phyloP scores from a whole-genome alignment of 2,797 vertebrate species.

The Myripristis murdjan region DNA sequence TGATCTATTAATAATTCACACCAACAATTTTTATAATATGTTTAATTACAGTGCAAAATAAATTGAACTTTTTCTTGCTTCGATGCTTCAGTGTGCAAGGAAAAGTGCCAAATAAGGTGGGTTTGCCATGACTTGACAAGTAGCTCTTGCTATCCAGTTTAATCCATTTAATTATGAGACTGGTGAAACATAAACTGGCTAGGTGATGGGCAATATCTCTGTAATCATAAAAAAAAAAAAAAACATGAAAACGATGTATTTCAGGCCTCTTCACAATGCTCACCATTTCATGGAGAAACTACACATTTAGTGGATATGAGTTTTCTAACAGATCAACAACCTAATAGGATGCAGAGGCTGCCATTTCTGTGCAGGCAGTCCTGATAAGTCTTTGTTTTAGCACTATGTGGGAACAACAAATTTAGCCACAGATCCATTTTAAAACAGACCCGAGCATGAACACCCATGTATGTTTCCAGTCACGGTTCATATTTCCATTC shows the following conservation, averaged over 20 bases:
- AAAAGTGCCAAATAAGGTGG: too few relatives aligned
- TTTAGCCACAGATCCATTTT: slow-evolving; percentile 57
- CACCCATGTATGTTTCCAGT: slow-evolving; percentile 47
- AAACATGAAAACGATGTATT: too few relatives aligned
- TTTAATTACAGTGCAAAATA: too few relatives aligned
- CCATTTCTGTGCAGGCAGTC: slow-evolving; percentile 46
- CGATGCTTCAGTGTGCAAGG: too few relatives aligned
- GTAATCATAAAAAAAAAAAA: too few relatives aligned
- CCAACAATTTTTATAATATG: neutral
- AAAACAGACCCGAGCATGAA: slow-evolving; percentile 31
- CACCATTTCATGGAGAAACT: slow-evolving; percentile 27
- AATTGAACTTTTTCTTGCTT: too few relatives aligned
- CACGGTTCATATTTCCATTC: slow-evolving; percentile 61
- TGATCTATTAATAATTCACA: neutral
- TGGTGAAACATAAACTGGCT: too few relatives aligned
- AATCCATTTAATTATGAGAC: too few relatives aligned
- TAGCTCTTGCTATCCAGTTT: too few relatives aligned
- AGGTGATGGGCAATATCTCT: too few relatives aligned
- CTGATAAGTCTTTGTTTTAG: slow-evolving; percentile 60
- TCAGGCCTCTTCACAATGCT: slow-evolving; percentile 6
- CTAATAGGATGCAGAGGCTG: slow-evolving; percentile 41
- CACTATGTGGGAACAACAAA: slow-evolving; percentile 41
- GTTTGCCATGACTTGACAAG: too few relatives aligned
- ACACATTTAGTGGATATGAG: slow-evolving; percentile 34
- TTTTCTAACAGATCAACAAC: slow-evolving; percentile 23